These are phyloP conservation scores for Malacoctenus gilli DNA, from an alignment of 2,797 vertebrate genomes.

Conservation along the genomic window DNA sequence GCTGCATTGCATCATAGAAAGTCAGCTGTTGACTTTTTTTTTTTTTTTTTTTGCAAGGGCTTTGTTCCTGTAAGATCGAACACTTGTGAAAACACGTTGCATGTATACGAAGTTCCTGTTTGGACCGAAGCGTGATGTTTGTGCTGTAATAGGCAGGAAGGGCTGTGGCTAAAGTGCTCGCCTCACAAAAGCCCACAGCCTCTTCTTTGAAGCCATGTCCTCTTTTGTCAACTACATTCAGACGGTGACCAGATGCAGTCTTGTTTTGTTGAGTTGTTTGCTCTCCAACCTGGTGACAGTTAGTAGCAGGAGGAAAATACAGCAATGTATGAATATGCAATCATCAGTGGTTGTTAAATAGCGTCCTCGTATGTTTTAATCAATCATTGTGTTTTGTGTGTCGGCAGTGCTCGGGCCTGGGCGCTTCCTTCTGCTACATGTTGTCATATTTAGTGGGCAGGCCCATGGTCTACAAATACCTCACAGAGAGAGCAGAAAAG, in stretches of 20 bases:
- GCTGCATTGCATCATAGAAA: background rate
- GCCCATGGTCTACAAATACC: constrained; percentile 95
- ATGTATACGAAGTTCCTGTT: background rate
- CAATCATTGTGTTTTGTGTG: constrained; percentile 28
- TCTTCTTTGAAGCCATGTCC: constrained; percentile 24
- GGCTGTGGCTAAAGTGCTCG: constrained; percentile 8
- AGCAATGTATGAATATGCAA: too few relatives aligned
- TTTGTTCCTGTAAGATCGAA: constrained; percentile 1
- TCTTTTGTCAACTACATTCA: too few relatives aligned
- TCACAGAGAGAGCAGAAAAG: constrained; percentile 93
- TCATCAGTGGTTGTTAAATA: too few relatives aligned
- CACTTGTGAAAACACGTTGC: background rate
- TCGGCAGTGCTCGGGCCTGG: constrained; percentile 93
- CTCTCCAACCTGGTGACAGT: too few relatives aligned
- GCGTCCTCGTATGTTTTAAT: background rate
- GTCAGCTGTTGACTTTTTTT: background rate
- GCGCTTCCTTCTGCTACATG: constrained; percentile 97
- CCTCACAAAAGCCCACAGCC: background rate
- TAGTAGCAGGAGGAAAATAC: background rate
- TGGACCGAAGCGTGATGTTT: constrained; percentile 2
- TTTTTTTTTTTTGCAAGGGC: background rate
- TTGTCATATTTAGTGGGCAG: constrained; percentile 96
- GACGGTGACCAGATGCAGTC: too few relatives aligned
- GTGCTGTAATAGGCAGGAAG: background rate
- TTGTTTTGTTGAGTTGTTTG: too few relatives aligned